Evolutionary conservation across 2,888 invertebrate species (phyloP).

Genomic region (Hydropsyche betteni): DNA sequence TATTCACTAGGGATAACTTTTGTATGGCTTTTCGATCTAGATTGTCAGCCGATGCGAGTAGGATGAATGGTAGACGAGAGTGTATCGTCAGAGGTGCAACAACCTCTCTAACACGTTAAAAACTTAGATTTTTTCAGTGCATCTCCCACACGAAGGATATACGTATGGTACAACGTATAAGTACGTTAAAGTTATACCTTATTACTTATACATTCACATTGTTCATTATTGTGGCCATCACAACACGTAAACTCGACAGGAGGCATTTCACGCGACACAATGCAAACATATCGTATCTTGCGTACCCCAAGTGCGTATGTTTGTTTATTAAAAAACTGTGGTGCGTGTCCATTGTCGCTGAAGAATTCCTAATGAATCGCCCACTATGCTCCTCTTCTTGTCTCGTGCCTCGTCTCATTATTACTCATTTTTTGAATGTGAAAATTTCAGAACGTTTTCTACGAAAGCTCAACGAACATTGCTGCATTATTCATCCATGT

Average conservation of each 20-base stretch:
- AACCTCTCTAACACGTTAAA: neutral
- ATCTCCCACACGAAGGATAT: too few species aligned
- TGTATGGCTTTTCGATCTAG: too few species aligned
- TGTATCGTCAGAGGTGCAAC: neutral
- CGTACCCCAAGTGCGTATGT: constrained; percentile 37
- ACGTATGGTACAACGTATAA: constrained; percentile 3
- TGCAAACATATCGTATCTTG: constrained; percentile 32
- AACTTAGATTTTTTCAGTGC: too few species aligned
- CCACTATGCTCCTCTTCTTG: neutral
- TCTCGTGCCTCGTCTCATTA: too few species aligned
- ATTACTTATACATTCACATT: constrained; percentile 49
- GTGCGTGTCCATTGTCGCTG: constrained; percentile 26
- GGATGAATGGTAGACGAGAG: too few species aligned
- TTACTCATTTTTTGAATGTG: too few species aligned
- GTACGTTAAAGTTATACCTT: constrained; percentile 40
- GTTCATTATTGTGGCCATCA: constrained; percentile 47
- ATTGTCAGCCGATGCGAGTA: too few species aligned
- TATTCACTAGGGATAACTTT: too few species aligned
- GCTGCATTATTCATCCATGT: constrained; percentile 12
- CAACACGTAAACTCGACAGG: constrained; percentile 42
- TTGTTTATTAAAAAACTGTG: constrained; percentile 43
- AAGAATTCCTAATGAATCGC: constrained; percentile 20
- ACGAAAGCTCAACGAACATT: constrained; percentile 3
- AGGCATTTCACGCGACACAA: constrained; percentile 44
- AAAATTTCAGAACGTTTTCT: neutral